phyloP scores from a whole-genome alignment of 2,113 vertebrate species.

The Cavia porcellus region DNA sequence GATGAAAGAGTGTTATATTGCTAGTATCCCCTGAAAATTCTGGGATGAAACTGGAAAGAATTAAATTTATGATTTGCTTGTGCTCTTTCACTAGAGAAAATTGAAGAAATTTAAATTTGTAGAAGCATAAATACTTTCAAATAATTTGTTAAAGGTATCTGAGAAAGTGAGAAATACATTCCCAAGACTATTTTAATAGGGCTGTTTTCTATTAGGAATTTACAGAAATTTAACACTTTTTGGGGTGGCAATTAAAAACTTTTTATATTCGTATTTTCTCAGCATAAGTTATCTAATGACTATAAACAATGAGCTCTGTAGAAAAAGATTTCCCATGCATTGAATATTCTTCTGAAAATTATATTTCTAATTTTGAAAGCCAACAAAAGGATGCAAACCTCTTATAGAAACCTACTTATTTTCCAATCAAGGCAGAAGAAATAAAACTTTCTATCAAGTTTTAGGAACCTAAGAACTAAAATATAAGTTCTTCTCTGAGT shows the following conservation, averaged over 20 bases:
- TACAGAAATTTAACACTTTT: constrained; percentile 32
- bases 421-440: neutral
- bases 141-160: neutral
- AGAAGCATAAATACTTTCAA: neutral
- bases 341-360: constrained; percentile 7
- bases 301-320: neutral
- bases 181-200: constrained; percentile 40
- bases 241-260: neutral
- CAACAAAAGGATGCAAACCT: neutral
- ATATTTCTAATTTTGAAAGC: constrained; percentile 32
- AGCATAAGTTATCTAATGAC: constrained; percentile 15
- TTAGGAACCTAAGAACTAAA: neutral
- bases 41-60: neutral
- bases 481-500: neutral
- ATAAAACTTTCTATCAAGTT: constrained; percentile 37
- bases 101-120: neutral
- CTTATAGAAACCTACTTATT: neutral
- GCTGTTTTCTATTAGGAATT: neutral
- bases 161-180: neutral
- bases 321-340: constrained; percentile 19
- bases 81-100: neutral
- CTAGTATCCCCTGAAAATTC: neutral
- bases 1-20: neutral
- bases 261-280: constrained; percentile 6
- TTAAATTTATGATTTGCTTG: neutral